phyloP scores from a whole-genome alignment of 2,797 vertebrate species.

The Sternarchorhynchus goeldii region DNA sequence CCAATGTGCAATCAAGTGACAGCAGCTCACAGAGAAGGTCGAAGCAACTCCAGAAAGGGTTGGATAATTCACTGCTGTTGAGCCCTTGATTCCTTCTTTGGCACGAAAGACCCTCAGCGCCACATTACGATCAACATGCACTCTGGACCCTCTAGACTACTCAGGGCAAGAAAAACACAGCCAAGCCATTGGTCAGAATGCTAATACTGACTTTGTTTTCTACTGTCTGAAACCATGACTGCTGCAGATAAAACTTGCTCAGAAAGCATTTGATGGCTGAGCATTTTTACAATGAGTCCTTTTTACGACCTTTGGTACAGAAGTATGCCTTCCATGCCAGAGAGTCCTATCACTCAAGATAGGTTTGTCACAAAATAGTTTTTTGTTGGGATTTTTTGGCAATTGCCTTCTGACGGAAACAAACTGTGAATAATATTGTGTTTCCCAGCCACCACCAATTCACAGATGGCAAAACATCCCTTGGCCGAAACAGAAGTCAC shows the following conservation, averaged over 20 bases:
- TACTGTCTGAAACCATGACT: background rate
- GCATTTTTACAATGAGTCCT: too few relatives aligned
- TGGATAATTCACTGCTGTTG: slow-evolving; percentile 51
- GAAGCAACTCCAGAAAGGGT: slow-evolving; percentile 29
- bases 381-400: background rate
- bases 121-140: slow-evolving; percentile 42
- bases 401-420: background rate
- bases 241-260: background rate
- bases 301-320: background rate
- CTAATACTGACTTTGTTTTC: background rate
- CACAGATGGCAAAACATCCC: background rate
- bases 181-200: background rate
- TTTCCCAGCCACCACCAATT: background rate
- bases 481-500: background rate
- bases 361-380: background rate
- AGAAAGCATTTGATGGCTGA: background rate
- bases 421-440: background rate
- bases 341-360: background rate
- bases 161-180: background rate
- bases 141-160: slow-evolving; percentile 21
- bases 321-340: background rate
- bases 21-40: slow-evolving; percentile 4
- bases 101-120: slow-evolving; percentile 55
- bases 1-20: background rate
- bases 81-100: slow-evolving; percentile 41